Percentiles rank a stretch among this genome's conserved stretches.
Conservation (phyloP, 2,888 invertebrate genomes). For the Morpho helenor region DNA sequence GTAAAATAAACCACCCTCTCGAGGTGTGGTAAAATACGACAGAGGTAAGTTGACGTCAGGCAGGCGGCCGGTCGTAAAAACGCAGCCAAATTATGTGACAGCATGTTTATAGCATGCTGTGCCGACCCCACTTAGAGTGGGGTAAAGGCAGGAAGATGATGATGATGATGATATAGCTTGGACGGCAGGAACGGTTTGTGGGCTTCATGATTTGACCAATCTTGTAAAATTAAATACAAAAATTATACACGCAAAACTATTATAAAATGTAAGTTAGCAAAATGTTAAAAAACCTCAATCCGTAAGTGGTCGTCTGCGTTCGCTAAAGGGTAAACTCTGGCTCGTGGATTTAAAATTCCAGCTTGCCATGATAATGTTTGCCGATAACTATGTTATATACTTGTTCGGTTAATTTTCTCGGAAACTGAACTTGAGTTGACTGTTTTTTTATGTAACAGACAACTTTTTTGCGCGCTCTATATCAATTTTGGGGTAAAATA, state of each 20-base stretch:
- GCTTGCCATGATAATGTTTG: constrained; percentile 6
- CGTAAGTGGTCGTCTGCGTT: constrained; percentile 6
- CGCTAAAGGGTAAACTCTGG: constrained; percentile 10
- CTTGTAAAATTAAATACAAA: not conserved
- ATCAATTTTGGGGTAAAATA: too few relatives aligned
- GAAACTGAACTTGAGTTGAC: not conserved
- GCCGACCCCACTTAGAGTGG: too few relatives aligned
- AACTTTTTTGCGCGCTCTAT: not conserved
- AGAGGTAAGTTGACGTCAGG: too few relatives aligned
- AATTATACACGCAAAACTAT: constrained; percentile 1
- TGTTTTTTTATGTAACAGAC: not conserved
- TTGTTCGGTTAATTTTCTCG: constrained; percentile 4
- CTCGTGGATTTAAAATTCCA: constrained; percentile 8
- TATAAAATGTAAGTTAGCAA: constrained; percentile 3
- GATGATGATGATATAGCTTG: too few relatives aligned
- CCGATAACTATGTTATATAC: constrained; percentile 9
- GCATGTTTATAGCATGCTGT: too few relatives aligned
- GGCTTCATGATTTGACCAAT: too few relatives aligned
- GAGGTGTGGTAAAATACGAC: too few relatives aligned
- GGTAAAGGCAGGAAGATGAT: too few relatives aligned
- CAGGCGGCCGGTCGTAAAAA: too few relatives aligned
- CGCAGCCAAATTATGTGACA: too few relatives aligned
- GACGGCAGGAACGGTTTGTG: too few relatives aligned
- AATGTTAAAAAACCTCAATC: constrained; percentile 2
- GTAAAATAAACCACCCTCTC: too few relatives aligned